These are phyloP conservation scores for Pipistrellus nathusii DNA, from an alignment of 2,797 vertebrate genomes.

Conservation along the genomic window DNA sequence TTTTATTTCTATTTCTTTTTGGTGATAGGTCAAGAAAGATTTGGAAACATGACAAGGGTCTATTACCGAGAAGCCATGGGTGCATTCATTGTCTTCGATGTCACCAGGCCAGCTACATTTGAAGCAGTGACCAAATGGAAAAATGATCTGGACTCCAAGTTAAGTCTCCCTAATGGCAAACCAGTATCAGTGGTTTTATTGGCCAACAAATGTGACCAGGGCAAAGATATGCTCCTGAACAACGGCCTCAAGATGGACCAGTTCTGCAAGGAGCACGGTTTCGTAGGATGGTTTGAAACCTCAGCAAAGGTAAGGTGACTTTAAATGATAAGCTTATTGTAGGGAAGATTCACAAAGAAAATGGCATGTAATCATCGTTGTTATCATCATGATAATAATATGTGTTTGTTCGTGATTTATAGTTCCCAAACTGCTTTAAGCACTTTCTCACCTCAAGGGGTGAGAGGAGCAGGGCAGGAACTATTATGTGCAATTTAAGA, in stretches of 20 bases:
- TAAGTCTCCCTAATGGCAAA: conserved; percentile 94
- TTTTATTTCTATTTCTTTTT: conserved; percentile 60
- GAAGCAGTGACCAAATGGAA: conserved; percentile 99
- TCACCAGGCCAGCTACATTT: conserved; percentile 95
- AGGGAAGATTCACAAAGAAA: conserved; percentile 8
- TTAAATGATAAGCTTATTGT: background rate
- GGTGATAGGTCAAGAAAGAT: conserved; percentile 95
- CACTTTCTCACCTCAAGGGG: background rate
- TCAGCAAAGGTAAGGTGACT: conserved; percentile 95
- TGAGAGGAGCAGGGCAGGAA: background rate
- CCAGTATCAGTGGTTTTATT: conserved; percentile 95
- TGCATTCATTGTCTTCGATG: conserved; percentile 97
- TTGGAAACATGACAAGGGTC: conserved; percentile 99
- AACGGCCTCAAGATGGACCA: conserved; percentile 97
- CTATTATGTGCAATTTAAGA: conserved; percentile 29
- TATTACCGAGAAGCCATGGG: conserved; percentile 99
- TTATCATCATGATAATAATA: background rate
- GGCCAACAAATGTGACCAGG: conserved; percentile 99
- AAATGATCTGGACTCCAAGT: conserved; percentile 97
- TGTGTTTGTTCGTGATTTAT: background rate
- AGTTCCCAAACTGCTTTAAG: background rate
- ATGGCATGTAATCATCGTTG: background rate
- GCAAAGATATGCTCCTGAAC: conserved; percentile 92
- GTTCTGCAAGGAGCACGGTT: conserved; percentile 98
- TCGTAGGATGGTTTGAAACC: conserved; percentile 97